Conservation (phyloP, 1,140 invertebrate species). For the Apis cerana region DNA sequence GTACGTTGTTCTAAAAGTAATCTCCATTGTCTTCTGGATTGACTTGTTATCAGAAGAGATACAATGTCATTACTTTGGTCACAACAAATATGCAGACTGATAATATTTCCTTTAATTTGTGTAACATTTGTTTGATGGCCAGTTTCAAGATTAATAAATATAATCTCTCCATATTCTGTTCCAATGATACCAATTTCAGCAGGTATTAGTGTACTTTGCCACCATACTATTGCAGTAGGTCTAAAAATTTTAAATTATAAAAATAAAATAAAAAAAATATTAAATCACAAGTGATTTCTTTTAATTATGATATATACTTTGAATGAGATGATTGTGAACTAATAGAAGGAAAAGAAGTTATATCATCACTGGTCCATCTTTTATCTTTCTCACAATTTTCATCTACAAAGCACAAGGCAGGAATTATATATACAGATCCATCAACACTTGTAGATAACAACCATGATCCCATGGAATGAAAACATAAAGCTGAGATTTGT, state of each 20-base stretch:
- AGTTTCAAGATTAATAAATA: conserved; percentile 86
- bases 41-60: conserved; percentile 86
- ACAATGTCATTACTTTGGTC: conserved; percentile 86
- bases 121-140: conserved; percentile 85
- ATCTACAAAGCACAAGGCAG: conserved; percentile 83
- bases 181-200: conserved; percentile 87
- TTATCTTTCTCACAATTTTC: conserved; percentile 81
- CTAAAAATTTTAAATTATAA: conserved; percentile 61
- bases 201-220: conserved; percentile 84
- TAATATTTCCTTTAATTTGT: conserved; percentile 84
- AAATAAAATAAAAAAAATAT: not conserved
- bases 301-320: conserved; percentile 69
- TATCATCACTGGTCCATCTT: conserved; percentile 83
- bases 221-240: conserved; percentile 85
- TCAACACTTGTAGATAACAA: conserved; percentile 84
- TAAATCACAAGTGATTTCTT: not conserved
- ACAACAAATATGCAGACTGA: conserved; percentile 84
- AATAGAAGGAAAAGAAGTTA: conserved; percentile 80
- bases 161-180: conserved; percentile 87
- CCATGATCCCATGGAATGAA: conserved; percentile 87
- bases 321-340: conserved; percentile 82
- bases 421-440: conserved; percentile 84
- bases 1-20: conserved; percentile 84
- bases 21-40: conserved; percentile 84
- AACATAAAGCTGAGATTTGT: conserved; percentile 85